A percentile compares a stretch with the other conserved stretches of the same genome.
phyloP scores from a whole-genome alignment of 2,113 vertebrate genomes.

The Brienomyrus brachyistius region DNA sequence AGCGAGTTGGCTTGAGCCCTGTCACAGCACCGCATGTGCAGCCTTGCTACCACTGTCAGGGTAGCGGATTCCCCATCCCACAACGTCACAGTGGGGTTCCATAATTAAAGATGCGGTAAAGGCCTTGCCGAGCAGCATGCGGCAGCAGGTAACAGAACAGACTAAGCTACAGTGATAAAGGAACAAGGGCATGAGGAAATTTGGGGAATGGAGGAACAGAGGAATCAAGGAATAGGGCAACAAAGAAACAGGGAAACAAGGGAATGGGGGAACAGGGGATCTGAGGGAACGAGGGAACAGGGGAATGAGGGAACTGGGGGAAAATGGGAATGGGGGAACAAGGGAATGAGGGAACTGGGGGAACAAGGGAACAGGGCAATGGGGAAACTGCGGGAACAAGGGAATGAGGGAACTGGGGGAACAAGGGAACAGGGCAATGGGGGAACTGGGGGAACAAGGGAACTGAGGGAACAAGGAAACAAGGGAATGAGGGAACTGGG shows the following conservation, averaged over 20 bases:
- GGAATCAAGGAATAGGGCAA: not conserved
- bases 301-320: not conserved
- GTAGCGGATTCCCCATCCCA: not conserved
- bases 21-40: not conserved
- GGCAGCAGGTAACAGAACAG: not conserved
- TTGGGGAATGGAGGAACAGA: not conserved
- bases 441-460: not conserved
- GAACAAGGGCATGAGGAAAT: not conserved
- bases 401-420: too few relatives aligned
- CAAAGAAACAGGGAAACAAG: not conserved
- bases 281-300: not conserved
- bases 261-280: not conserved
- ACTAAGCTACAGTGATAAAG: slow-evolving; percentile 1
- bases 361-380: not conserved
- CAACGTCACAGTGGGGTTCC: not conserved
- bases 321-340: not conserved
- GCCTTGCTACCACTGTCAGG: not conserved
- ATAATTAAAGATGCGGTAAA: not conserved
- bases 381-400: not conserved
- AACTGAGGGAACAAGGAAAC: not conserved
- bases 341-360: not conserved
- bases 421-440: not conserved
- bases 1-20: not conserved
- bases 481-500: too few relatives aligned
- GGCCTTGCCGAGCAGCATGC: not conserved